Conservation (phyloP, 2,888 invertebrate genomes). For the Rotaria socialis region DNA sequence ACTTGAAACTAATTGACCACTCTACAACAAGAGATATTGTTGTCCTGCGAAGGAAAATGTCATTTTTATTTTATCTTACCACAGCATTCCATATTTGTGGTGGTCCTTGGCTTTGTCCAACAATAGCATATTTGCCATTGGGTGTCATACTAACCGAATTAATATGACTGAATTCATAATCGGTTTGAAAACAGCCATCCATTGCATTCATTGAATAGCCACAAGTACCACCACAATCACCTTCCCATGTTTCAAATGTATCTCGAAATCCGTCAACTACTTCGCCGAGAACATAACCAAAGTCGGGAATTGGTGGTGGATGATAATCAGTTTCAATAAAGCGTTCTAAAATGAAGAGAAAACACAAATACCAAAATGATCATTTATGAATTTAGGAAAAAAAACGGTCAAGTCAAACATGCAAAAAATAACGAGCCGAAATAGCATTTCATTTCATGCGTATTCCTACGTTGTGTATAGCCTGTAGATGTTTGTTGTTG, state of each 20-base stretch:
- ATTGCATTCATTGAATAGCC: slow-evolving; percentile 43
- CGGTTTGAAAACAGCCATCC: slow-evolving; percentile 31
- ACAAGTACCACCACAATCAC: neutral
- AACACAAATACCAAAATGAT: neutral
- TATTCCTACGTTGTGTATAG: slow-evolving; percentile 7
- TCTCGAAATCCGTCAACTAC: slow-evolving; percentile 23
- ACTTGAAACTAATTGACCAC: slow-evolving; percentile 40
- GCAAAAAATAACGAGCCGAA: neutral
- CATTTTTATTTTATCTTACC: neutral
- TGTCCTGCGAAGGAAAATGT: neutral
- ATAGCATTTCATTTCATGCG: neutral
- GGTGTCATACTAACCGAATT: slow-evolving; percentile 44
- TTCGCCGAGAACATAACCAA: slow-evolving; percentile 19
- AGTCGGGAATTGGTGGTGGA: slow-evolving; percentile 40
- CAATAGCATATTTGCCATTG: slow-evolving; percentile 46
- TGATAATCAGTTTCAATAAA: slow-evolving; percentile 38
- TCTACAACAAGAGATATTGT: neutral
- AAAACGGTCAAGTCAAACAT: neutral
- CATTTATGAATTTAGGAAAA: neutral
- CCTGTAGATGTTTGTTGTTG: slow-evolving; percentile 12
- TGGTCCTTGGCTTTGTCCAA: slow-evolving; percentile 45
- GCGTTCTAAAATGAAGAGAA: neutral
- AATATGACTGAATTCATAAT: slow-evolving; percentile 46
- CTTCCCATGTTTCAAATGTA: slow-evolving; percentile 25
- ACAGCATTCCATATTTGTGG: slow-evolving; percentile 47